Base-by-base conservation (phyloP, 53 echinoderm and acorn worm genomes). In the Glandiceps talaboti region DNA sequence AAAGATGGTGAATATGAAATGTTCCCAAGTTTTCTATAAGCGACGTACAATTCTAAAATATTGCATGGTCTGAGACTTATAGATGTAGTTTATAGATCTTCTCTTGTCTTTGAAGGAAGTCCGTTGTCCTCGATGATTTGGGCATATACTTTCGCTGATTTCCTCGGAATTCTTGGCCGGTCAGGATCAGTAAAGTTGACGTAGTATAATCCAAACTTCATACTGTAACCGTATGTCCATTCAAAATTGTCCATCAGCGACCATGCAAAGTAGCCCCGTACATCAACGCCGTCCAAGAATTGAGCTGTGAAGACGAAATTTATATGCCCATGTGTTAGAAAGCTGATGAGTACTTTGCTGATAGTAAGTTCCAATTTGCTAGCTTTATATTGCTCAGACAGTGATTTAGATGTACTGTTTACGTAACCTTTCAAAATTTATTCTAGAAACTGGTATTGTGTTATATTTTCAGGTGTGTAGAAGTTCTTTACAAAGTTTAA, bases 231-330 rank as follows among this genome's bases (percentile, higher is more conserved):
- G 27, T 87, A 78, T 1, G 87, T 84, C 91, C 91, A 91, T 73
- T 91, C 91, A 31, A 91, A 88, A 31, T 91, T 91, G 73, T 91
- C 91, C 77, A 91, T 81, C 31, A 91, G 81, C 30, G 91, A 91
- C 91, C 91, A 91, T 0, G 91, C 91, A n/a, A 84, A 84, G 76
- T 91, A 88, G 20, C 91, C 87, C 31, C 80, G 87, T 0, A 91
- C 91, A 73, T 91, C 79, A 0, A 85, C 82, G 1, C 77, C 76
- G 31, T 91, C 91, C 28, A 87, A 29, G 25, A 74, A 28, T 32
- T 87, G 82, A 6, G 91, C 91, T 91, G 82, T 20, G 20, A 45
- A 45, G 6, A 1, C 30, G 31, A 78, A 32, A n/a, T n/a, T n/a
- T n/a, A n/a, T n/a, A n/a, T n/a, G 30, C 14, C 26, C 26, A 26